Evolutionary conservation across 2,888 invertebrate genomes (phyloP), one percentile per base, ranked within the genome.

Genomic region (Ochropacha duplaris): DNA sequence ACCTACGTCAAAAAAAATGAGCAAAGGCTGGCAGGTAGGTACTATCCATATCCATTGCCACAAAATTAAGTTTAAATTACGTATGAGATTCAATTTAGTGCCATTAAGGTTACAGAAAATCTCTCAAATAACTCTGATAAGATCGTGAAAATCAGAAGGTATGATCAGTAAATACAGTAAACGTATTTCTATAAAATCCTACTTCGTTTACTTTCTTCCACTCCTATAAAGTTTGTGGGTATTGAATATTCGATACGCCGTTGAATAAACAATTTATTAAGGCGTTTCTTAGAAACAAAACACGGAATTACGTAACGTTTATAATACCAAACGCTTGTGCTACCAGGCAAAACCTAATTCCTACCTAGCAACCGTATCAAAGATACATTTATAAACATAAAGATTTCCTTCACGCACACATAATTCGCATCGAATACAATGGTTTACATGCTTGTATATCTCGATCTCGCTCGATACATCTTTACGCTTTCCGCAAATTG

Each of bases 171-270:
- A n/a, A 9, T 39, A 2, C 3, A 24, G 24, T 24, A 24, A n/a
- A 39, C 39, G 8, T 8, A 31, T 34, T 52, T 52, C 31, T 8
- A 14, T 52, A 19, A 31, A 16, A 31, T 24, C 16, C 1, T 3
- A 19, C 9, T 54, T 19, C 22, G 3, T 34, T 22, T 16, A 6
- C 52, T 36, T 22, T 31, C 52, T 57, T 51, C 56, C 31, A 56
- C 56, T 50, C 59, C 57, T 61, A 54, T 55, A 64, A 68, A 65
- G 65, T 68, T 64, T 67, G 69, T 65, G 57, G 56, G 57, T 49
- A 59, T 60, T 74, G 74, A 76, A 76, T 75, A 64, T 60, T 74
- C 72, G 64, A 76, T 72, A 66, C 61, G 63, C 60, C 59, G 55
- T 54, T 75, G 72, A 75, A 76, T 76, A 72, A 72, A 68, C 68